These are phyloP conservation scores for Amphiduros pacificus DNA, from an alignment of 2,888 invertebrate species.

Conservation along the genomic window DNA sequence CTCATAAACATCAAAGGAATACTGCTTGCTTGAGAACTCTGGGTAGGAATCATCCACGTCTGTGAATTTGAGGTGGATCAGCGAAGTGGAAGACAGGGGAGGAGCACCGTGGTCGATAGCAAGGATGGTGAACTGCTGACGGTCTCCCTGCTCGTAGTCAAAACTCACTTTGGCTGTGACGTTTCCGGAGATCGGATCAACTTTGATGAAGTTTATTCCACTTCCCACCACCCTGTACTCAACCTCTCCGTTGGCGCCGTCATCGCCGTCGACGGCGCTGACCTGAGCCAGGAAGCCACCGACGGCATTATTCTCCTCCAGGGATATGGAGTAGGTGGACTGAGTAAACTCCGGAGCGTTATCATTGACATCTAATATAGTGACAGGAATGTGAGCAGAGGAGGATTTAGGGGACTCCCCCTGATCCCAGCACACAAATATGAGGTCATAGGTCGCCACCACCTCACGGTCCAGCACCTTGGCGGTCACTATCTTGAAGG, in stretches of 20 bases:
- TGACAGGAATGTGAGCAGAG: conserved; percentile 76
- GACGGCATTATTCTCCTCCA: conserved; percentile 5
- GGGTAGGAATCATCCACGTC: conserved; percentile 19
- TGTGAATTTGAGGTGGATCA: background rate
- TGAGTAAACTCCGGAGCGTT: conserved; percentile 13
- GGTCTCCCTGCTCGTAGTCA: conserved; percentile 2
- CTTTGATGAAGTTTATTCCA: conserved; percentile 2
- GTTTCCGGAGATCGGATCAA: conserved; percentile 11
- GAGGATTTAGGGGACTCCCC: conserved; percentile 19
- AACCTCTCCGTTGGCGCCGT: conserved; percentile 10
- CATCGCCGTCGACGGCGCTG: conserved; percentile 9
- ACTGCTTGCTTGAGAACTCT: conserved; percentile 3
- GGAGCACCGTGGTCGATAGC: conserved; percentile 16
- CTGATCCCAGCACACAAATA: conserved; percentile 22
- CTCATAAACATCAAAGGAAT: conserved; percentile 21
- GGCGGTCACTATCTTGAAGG: conserved; percentile 27
- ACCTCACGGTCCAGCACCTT: conserved; percentile 25
- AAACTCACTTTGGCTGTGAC: conserved; percentile 10
- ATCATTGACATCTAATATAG: conserved; percentile 76
- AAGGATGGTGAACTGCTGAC: conserved; percentile 1
- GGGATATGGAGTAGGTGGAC: conserved; percentile 1
- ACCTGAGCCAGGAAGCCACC: conserved; percentile 10
- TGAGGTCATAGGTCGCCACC: conserved; percentile 5
- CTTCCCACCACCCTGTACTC: conserved; percentile 7
- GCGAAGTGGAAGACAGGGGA: conserved; percentile 4